Percentiles rank a stretch among this genome's conserved stretches.
Evolutionary conservation across 1,140 invertebrate genomes (phyloP).

Genomic region (Listronotus oregonensis): DNA sequence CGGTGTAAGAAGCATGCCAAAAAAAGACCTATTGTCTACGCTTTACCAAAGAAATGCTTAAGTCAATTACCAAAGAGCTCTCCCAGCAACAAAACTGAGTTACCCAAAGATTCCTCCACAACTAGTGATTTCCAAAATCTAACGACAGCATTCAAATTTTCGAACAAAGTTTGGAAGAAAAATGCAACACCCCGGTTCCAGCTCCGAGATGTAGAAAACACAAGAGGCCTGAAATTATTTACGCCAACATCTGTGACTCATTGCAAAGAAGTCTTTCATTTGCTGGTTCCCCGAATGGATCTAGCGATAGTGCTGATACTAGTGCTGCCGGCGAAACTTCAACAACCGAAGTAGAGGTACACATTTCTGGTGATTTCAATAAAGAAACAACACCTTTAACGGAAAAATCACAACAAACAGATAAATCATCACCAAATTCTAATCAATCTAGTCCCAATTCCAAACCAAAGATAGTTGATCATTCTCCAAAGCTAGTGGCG

Average conservation of each 20-base stretch:
- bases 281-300: conserved; percentile 29
- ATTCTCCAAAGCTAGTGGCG: conserved; percentile 38
- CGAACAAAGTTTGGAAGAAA: conserved; percentile 44
- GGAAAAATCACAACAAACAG: background rate
- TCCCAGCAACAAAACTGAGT: conserved; percentile 4
- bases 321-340: conserved; percentile 27
- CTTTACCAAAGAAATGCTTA: conserved; percentile 46
- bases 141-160: conserved; percentile 52
- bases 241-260: conserved; percentile 45
- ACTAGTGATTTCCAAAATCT: conserved; percentile 44
- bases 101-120: background rate
- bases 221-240: conserved; percentile 45
- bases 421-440: background rate
- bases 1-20: conserved; percentile 55
- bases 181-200: conserved; percentile 44
- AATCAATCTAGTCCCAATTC: background rate
- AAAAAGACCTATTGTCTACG: conserved; percentile 50
- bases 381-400: background rate
- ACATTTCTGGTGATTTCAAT: conserved; percentile 24
- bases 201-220: conserved; percentile 51
- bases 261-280: conserved; percentile 15
- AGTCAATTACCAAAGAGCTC: conserved; percentile 21
- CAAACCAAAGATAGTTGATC: conserved; percentile 23
- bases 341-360: conserved; percentile 45
- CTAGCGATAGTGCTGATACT: conserved; percentile 38